Percentiles rank a stretch among this genome's conserved stretches.
Conservation (phyloP, 2,888 invertebrate species). For the Lepidocyrtinus sp. region DNA sequence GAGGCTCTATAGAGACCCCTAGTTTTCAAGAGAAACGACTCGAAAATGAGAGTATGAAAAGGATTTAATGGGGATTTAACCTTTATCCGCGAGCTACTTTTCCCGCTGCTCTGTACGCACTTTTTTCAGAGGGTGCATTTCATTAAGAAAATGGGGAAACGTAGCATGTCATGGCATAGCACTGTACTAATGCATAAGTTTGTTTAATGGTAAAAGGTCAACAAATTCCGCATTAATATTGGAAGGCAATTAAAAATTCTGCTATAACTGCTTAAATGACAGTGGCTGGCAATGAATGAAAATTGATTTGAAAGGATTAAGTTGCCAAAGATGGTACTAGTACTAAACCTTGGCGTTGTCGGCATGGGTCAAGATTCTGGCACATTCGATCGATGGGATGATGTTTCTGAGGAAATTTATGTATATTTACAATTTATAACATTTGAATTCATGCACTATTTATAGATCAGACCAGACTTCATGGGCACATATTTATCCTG, state of each 20-base stretch:
- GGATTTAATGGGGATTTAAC: background rate
- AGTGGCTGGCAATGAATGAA: background rate
- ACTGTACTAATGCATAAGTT: background rate
- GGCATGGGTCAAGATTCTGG: no score
- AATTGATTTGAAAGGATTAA: no score
- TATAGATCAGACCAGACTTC: no score
- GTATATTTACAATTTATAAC: no score
- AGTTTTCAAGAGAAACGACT: background rate
- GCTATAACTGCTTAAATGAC: background rate
- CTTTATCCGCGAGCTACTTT: background rate
- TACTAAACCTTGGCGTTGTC: no score
- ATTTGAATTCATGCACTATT: no score
- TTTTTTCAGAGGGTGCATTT: background rate
- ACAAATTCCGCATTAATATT: background rate
- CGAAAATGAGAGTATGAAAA: conserved; percentile 3
- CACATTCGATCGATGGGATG: no score
- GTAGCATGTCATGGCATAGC: background rate
- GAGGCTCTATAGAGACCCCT: background rate
- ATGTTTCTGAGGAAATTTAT: no score
- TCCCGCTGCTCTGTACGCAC: conserved; percentile 13
- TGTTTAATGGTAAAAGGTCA: background rate
- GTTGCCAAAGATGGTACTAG: no score
- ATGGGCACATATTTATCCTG: background rate
- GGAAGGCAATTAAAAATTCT: background rate
- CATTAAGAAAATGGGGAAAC: background rate